Conservation (phyloP, 1,140 invertebrate species). For the Maniola jurtina region DNA sequence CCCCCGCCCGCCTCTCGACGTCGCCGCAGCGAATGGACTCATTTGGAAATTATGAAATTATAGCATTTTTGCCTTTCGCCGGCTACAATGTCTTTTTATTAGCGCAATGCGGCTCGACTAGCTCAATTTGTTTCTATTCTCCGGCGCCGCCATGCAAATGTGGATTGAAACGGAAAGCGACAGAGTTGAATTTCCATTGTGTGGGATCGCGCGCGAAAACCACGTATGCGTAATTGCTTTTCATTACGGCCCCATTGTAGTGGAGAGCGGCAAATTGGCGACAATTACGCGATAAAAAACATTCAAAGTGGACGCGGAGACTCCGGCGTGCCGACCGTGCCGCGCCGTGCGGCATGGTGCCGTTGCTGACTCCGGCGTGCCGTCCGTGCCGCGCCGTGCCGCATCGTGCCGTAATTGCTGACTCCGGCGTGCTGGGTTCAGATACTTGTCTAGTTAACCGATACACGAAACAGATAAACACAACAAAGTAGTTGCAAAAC, state of each 20-base stretch:
- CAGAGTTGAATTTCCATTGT: conserved; percentile 33
- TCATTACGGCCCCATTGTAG: conserved; percentile 74
- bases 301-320: conserved; percentile 55
- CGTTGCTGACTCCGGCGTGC: too few species aligned
- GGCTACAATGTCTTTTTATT: conserved; percentile 73
- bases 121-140: conserved; percentile 75
- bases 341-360: background rate
- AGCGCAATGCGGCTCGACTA: conserved; percentile 61
- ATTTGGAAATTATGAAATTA: conserved; percentile 72
- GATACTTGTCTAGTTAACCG: too few species aligned
- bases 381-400: too few species aligned
- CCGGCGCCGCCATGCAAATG: conserved; percentile 16
- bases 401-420: too few species aligned
- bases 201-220: conserved; percentile 38
- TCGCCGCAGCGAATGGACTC: conserved; percentile 30
- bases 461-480: too few species aligned
- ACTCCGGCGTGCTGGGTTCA: too few species aligned
- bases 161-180: conserved; percentile 22
- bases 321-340: background rate
- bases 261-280: conserved; percentile 68
- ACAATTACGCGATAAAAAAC: conserved; percentile 73
- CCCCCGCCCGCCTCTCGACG: too few species aligned
- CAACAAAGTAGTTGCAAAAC: too few species aligned
- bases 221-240: conserved; percentile 77
- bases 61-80: conserved; percentile 62